Evolutionary conservation across 2,113 vertebrate species (phyloP).

Genomic region (Sander vitreus): DNA sequence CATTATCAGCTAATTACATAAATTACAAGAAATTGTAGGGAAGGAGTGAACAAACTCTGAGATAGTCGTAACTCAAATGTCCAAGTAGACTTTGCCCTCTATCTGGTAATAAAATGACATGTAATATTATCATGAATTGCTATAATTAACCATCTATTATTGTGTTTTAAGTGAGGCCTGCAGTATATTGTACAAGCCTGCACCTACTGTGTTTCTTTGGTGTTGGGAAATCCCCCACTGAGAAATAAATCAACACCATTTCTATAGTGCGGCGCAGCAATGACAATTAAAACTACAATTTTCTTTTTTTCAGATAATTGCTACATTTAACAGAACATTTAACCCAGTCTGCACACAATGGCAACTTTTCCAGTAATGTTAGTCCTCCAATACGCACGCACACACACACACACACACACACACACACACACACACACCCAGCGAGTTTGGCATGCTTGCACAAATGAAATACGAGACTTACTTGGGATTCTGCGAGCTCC

Average conservation of each 20-base stretch:
- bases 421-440: slow-evolving; percentile 59
- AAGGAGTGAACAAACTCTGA: slow-evolving; percentile 21
- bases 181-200: slow-evolving; percentile 15
- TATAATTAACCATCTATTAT: slow-evolving; percentile 57
- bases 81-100: slow-evolving; percentile 27
- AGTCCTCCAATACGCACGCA: slow-evolving; percentile 61
- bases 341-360: slow-evolving; percentile 31
- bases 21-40: slow-evolving; percentile 11
- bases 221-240: slow-evolving; percentile 61
- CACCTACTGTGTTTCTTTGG: slow-evolving; percentile 34
- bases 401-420: slow-evolving; percentile 57
- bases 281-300: slow-evolving; percentile 50
- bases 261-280: slow-evolving; percentile 27
- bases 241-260: slow-evolving; percentile 55
- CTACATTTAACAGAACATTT: slow-evolving; percentile 58
- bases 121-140: slow-evolving; percentile 47
- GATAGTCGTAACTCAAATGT: not conserved
- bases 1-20: slow-evolving; percentile 30
- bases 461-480: slow-evolving; percentile 77
- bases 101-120: slow-evolving; percentile 37
- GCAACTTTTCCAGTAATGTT: slow-evolving; percentile 58
- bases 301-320: slow-evolving; percentile 37
- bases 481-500: slow-evolving; percentile 85
- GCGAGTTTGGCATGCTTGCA: slow-evolving; percentile 28
- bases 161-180: slow-evolving; percentile 43